These are phyloP conservation scores for Spizella passerina DNA, from an alignment of 2,797 vertebrate genomes.

Conservation along the genomic window DNA sequence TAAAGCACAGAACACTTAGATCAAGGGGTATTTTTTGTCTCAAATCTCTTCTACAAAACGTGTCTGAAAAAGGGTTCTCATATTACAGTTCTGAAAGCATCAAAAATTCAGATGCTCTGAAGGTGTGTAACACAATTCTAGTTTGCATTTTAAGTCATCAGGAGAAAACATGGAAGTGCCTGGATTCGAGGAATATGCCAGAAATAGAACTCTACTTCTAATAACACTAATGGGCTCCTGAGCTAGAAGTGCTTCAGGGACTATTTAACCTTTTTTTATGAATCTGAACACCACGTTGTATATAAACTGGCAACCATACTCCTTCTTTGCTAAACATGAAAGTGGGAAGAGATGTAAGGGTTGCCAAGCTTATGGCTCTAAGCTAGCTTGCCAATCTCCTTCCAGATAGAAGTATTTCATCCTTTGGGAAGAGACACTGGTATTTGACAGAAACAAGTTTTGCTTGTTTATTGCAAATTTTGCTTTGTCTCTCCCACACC, in stretches of 20 bases:
- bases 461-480: no score
- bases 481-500: background rate
- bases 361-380: background rate
- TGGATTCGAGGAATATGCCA: background rate
- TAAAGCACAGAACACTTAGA: background rate
- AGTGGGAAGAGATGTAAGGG: background rate
- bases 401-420: background rate
- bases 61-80: background rate
- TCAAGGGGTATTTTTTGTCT: background rate
- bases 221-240: background rate
- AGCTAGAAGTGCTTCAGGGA: background rate
- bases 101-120: background rate
- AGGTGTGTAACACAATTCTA: background rate
- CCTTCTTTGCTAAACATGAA: background rate
- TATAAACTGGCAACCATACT: background rate
- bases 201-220: background rate
- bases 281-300: fast-evolving
- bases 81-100: background rate
- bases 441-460: background rate
- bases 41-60: background rate
- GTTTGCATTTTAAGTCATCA: background rate
- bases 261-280: background rate
- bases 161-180: background rate
- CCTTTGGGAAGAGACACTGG: background rate
- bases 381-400: background rate